Evolutionary conservation across 2,888 invertebrate genomes (phyloP), one percentile per base, ranked within the genome.

Genomic region (Nephrotoma flavescens): DNA sequence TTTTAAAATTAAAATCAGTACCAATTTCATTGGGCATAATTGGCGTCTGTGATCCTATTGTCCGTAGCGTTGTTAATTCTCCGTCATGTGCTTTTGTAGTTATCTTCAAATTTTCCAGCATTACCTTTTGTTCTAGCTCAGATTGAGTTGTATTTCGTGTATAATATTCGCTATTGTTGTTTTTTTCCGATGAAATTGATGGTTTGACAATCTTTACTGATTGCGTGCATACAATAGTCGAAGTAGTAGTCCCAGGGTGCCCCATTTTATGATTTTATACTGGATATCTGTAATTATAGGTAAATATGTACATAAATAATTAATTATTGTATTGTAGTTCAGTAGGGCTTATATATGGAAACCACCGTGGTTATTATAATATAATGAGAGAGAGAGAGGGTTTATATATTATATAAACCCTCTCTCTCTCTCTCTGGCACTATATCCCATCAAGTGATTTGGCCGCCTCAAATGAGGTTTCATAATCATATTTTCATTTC

Each of bases 1-100:
- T 90, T 88, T 93, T 92, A 88, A 92, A 93, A 86, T 88, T 91
- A 86, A 90, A 90, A 90, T 93, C 93, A 6, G 93, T 93, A 41
- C 93, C 93, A 57, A 92, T 93, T 91, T 92, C 90, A 9, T 90
- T 89, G 0, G 91, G 91, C 83, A 91, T 6, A 9, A 86, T 86
- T 41, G 57, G 86, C 57, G 44, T 86, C 15, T 57, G 41, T 11
- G 44, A 52, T 4, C 57, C 57, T n/a, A 86, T 41, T n/a, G 41
- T 15, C 42, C 42, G 41, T 15, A 86, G 15, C n/a, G 12, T 86
- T 86, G 6, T 4, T 57, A 86, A 57, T 42, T 42, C 15, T 2
- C 41, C 57, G n/a, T 86, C 57, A 42, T 86, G 57, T 42, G 42
- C 41, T 52, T 84, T 84, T 84, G n/a, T 6, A 42, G 4, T 5